A percentile compares a stretch with the other conserved stretches of the same genome.
Conservation (phyloP, 2,888 invertebrate genomes). For the Dichetophora obliterata region DNA sequence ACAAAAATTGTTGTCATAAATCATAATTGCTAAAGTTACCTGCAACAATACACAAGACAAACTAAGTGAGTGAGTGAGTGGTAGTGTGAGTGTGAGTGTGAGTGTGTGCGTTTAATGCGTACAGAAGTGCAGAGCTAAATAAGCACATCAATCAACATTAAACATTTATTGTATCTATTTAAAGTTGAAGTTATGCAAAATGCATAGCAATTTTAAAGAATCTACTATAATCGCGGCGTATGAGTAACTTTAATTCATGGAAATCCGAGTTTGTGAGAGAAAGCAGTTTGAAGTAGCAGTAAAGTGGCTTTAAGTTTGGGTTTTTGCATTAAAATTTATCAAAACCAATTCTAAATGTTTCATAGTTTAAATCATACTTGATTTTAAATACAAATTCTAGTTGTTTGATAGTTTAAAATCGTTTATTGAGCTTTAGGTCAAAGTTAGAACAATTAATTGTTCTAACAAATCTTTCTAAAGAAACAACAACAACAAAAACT, state of each 20-base stretch:
- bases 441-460: no score
- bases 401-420: no score
- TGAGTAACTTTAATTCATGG: neutral
- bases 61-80: neutral
- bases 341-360: no score
- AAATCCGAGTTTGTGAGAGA: no score
- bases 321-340: no score
- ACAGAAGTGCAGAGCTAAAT: neutral
- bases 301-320: no score
- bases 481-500: no score
- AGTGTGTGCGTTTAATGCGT: neutral
- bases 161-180: slow-evolving; percentile 13
- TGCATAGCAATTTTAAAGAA: neutral
- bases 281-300: no score
- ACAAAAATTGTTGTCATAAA: slow-evolving; percentile 28
- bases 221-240: neutral
- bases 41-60: neutral
- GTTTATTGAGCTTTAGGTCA: no score
- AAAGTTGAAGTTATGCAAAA: neutral
- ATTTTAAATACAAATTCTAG: no score
- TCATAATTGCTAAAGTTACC: slow-evolving; percentile 31
- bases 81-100: neutral
- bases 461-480: no score
- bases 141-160: slow-evolving; percentile 18
- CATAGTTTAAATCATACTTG: no score